Evolutionary conservation across 2,113 vertebrate species (phyloP), one percentile per base, ranked within the genome.

Genomic region (Corythaixoides concolor): DNA sequence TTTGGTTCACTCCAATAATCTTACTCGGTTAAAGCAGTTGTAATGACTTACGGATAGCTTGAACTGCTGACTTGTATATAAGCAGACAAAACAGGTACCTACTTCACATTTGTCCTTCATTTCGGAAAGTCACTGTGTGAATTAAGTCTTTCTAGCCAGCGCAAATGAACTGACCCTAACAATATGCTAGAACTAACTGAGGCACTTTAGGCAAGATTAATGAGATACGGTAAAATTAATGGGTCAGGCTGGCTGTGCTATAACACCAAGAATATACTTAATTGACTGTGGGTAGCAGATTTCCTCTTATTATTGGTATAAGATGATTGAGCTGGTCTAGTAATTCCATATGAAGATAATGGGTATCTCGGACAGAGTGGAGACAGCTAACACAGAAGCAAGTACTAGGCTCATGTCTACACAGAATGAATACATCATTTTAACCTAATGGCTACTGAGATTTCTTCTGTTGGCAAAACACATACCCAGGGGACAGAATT

Each of bases 201-300:
- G 97, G 97, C 97, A 97, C 97, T 97, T 97, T 0, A 90, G 97
- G 96, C 66, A 89, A 84, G 92, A 88, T 93, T 53, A 74, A 69
- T 66, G 72, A 83, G 56, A 95, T 43, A 73, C 0, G 1, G 69
- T 75, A 55, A 72, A 89, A 90, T 41, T 70, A 88, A 81, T 35
- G 78, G 52, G 63, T 72, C 86, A 69, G 64, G 66, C 80, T 95
- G 84, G 60, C 58, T 93, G 49, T 63, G 67, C 87, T 88, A 52
- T 28, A 83, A 3, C 20, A 89, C 30, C 73, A 64, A 74, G 39
- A 74, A 75, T 23, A 64, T 20, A 79, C 15, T 79, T 30, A 37
- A 72, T 30, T 62, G 70, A 64, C 63, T 73, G 74, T 26, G 30
- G 63, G 81, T 59, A 94, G 78, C 59, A 93, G 35, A 66, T 84